Conservation (phyloP, 2,888 invertebrate genomes). For the Chelonus formosanus region DNA sequence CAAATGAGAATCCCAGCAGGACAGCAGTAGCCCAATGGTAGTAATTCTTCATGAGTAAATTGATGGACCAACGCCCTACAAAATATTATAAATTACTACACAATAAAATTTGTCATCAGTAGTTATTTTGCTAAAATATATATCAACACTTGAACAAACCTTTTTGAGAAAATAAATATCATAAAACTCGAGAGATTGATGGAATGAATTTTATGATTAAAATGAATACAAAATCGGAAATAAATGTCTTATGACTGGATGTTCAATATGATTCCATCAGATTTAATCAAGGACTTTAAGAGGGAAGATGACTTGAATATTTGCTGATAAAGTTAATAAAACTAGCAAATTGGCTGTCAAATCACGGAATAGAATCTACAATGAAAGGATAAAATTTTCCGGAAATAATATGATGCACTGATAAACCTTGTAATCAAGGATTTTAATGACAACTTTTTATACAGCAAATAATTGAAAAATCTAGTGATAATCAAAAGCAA, state of each 20-base stretch:
- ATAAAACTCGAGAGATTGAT: too few species aligned
- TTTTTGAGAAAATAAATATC: too few species aligned
- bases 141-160: too few species aligned
- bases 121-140: too few species aligned
- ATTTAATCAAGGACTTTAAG: too few species aligned
- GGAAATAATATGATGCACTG: not conserved
- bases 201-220: too few species aligned
- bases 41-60: not conserved
- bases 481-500: not conserved
- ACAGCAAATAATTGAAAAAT: not conserved
- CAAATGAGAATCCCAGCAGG: conserved; percentile 16
- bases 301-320: too few species aligned
- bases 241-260: too few species aligned
- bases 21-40: not conserved
- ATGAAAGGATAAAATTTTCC: conserved; percentile 9
- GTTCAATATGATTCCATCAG: too few species aligned
- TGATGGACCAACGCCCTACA: not conserved
- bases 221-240: too few species aligned
- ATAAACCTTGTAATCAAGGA: conserved; percentile 1
- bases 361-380: conserved; percentile 24
- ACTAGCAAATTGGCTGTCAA: conserved; percentile 21
- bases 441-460: not conserved
- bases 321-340: too few species aligned
- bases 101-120: too few species aligned
- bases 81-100: not conserved